Base-by-base conservation (phyloP, 2,113 vertebrate species). In the Equus przewalskii region DNA sequence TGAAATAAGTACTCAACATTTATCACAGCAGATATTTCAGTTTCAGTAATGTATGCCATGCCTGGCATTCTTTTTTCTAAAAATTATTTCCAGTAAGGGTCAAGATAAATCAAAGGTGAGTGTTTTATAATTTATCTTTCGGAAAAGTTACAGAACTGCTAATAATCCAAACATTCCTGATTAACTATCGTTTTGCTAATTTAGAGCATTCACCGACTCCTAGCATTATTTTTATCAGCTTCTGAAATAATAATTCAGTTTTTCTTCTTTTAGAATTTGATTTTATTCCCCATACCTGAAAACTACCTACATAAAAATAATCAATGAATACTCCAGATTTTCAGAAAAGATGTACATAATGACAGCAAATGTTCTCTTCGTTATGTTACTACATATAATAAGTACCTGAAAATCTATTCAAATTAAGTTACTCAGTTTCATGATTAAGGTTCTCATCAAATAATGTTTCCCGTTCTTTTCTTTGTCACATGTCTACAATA, bases 201-300 rank as follows among this genome's bases (percentile, higher is more conserved):
- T 85, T 80, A 49, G 82, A 91, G 73, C 19, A 67, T 62, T 44
- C 2, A 76, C 2, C 1, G 3, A 91, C 7, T 81, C 10, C 8
- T 75, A 84, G 94, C 7, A 84, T 85, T 18, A 49, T 22, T 94
- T 96, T 94, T 65, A 70, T 84, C 41, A 91, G 33, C 18, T 58
- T 96, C 56, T 83, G 33, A 81, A 96, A 51, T 85, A n/a, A 26
- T 65, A 24, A 51, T 69, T 54, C 5, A 16, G 3, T 28, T 90
- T 83, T 65, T 95, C 49, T 89, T 93, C 54, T 44, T 75, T 91
- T 86, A 78, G 18, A 95, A 76, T 60, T 36, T 75, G 6, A 89
- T 60, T 97, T 94, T 65, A 72, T 84, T 78, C 7, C 60, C 18
- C 26, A 64, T 3, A 22, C 11, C 88, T 93, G 41, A 80, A 65